phyloP scores from a whole-genome alignment of 2,888 invertebrate species.

The Andrena hattorfiana region DNA sequence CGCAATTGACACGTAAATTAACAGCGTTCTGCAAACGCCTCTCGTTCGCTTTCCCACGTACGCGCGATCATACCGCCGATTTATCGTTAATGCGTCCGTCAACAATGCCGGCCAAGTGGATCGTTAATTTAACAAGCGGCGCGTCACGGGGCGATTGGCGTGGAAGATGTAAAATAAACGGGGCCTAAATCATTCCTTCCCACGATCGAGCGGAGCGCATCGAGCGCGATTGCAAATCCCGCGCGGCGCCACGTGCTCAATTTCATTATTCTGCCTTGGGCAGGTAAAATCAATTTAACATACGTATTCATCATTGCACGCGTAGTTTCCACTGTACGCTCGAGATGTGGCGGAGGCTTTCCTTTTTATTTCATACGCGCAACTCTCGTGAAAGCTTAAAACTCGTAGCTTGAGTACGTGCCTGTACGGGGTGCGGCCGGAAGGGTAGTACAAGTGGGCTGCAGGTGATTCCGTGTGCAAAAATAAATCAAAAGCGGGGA shows the following conservation, averaged over 20 bases:
- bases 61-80: conserved; percentile 11
- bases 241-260: background rate
- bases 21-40: conserved; percentile 13
- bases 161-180: conserved; percentile 17
- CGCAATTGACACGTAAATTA: conserved; percentile 44
- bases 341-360: background rate
- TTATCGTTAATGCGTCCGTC: conserved; percentile 29
- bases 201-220: conserved; percentile 29
- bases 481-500: too few relatives aligned
- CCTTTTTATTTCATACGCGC: background rate
- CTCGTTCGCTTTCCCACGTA: conserved; percentile 42
- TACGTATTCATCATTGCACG: background rate
- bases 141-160: conserved; percentile 8
- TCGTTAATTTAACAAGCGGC: conserved; percentile 28
- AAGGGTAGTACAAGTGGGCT: too few relatives aligned
- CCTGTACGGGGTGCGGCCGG: too few relatives aligned
- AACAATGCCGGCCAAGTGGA: conserved; percentile 26
- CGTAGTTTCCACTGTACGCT: background rate
- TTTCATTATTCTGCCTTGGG: background rate
- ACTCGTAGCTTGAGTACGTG: too few relatives aligned
- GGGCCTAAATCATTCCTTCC: conserved; percentile 28
- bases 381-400: too few relatives aligned
- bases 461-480: too few relatives aligned
- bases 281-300: background rate
- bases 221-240: background rate